Evolutionary conservation across 1,140 invertebrate species (phyloP), one percentile per base, ranked within the genome.

Genomic region (Nymphalis io): DNA sequence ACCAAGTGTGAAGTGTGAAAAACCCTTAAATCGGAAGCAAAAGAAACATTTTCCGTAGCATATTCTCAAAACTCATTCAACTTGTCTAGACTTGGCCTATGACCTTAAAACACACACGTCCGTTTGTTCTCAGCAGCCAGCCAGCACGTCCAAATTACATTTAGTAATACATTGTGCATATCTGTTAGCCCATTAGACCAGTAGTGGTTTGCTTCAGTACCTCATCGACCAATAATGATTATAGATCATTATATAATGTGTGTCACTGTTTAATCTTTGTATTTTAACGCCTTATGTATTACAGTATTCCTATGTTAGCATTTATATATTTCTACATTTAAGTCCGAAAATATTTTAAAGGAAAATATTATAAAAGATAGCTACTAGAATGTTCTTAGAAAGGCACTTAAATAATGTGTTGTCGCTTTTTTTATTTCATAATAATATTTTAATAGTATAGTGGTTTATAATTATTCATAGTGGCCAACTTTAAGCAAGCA

Each of bases 81-180:
- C 11, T 21, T 53, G 48, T 53, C 48, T 53, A 53, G 48, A 53
- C 20, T 21, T 53, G 48, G 48, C 48, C 48, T 23, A 21, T 53
- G 48, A 53, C 48, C 48, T 53, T 53, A 53, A 53, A 21, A 53
- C 20, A 53, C 48, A 44, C 60, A 62, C 60, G 42, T 48, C 23
- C 60, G 23, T 48, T 27, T 38, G 27, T 48, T 62, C 60, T 62
- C 60, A 51, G 42, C 60, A 21, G 23, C 5, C n/a, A 23, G 21
- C 44, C 23, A 48, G 23, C 60, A 62, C 44, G 60, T 62, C 21
- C 10, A 48, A 51, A 48, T 62, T 62, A 8, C 23, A 48, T 62
- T 48, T 48, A 62, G 33, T 48, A 48, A 48, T 46, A 48, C 60
- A 21, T 61, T 61, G 60, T 46, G 18, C 21, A 46, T 33, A 46